Evolutionary conservation across 2,113 vertebrate genomes (phyloP).

Genomic region (Gadus chalcogrammus): DNA sequence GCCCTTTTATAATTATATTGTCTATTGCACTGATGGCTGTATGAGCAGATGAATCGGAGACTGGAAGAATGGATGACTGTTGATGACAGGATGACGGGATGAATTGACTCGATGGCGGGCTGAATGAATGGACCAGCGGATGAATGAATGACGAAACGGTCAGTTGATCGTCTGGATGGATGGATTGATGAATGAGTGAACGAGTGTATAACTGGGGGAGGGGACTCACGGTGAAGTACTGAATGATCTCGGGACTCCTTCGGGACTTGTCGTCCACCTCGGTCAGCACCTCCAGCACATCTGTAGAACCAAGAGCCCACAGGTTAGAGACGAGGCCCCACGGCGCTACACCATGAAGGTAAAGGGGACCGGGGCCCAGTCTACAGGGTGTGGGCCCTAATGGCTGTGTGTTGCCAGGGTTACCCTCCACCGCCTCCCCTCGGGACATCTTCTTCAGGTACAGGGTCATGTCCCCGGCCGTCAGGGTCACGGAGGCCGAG

Average conservation of each 20-base stretch:
- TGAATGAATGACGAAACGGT: not conserved
- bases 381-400: not conserved
- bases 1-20: not conserved
- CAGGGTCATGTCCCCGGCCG: conserved; percentile 82
- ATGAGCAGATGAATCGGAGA: not conserved
- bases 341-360: not conserved
- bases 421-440: conserved; percentile 90
- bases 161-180: not conserved
- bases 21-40: no score
- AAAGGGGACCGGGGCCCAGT: no score
- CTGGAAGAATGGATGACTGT: no score
- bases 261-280: conserved; percentile 97
- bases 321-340: not conserved
- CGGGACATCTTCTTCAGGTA: conserved; percentile 89
- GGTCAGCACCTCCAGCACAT: conserved; percentile 89
- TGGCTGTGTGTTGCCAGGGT: conserved; percentile 24
- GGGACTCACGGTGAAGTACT: conserved; percentile 89
- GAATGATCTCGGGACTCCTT: conserved; percentile 91
- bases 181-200: not conserved
- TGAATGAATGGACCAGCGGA: no score
- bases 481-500: conserved; percentile 84
- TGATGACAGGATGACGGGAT: not conserved
- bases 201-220: not conserved
- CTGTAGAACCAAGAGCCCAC: conserved; percentile 53
- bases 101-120: not conserved